phyloP scores from a whole-genome alignment of 2,888 invertebrate species.

The Campoletis raptor region DNA sequence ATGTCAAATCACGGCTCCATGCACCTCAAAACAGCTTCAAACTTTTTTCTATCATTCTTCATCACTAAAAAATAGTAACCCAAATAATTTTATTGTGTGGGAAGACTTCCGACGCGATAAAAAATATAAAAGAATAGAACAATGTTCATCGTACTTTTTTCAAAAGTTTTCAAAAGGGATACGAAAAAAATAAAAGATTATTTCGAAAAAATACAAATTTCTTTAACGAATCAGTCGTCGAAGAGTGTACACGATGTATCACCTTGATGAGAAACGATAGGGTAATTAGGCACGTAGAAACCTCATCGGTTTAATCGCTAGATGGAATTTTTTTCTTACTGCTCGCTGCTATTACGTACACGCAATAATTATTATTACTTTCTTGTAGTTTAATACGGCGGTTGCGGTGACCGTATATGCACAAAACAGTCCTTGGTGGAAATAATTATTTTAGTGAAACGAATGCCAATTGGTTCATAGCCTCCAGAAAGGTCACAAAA shows the following conservation, averaged over 20 bases:
- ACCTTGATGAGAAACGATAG: neutral
- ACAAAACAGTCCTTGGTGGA: neutral
- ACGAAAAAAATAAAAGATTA: neutral
- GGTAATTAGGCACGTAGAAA: slow-evolving; percentile 9
- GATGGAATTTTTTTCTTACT: neutral
- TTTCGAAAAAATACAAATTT: neutral
- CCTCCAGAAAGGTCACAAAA: neutral
- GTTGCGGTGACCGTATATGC: neutral
- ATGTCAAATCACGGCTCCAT: too few relatives aligned
- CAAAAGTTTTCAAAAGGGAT: neutral
- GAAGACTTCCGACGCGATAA: too few relatives aligned
- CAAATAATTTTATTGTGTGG: too few relatives aligned
- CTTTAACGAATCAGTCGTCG: neutral
- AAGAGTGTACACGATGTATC: neutral
- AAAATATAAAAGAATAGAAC: too few relatives aligned
- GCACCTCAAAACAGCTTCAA: too few relatives aligned
- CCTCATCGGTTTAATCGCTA: neutral
- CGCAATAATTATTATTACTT: slow-evolving; percentile 6
- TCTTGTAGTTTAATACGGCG: neutral
- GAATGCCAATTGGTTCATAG: neutral
- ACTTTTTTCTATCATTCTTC: too few relatives aligned
- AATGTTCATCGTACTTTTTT: too few relatives aligned
- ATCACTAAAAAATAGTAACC: too few relatives aligned
- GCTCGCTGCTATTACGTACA: neutral
- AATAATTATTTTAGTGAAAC: neutral